phyloP scores from a whole-genome alignment of 2,113 vertebrate genomes.

The Rhagologus leucostigma region DNA sequence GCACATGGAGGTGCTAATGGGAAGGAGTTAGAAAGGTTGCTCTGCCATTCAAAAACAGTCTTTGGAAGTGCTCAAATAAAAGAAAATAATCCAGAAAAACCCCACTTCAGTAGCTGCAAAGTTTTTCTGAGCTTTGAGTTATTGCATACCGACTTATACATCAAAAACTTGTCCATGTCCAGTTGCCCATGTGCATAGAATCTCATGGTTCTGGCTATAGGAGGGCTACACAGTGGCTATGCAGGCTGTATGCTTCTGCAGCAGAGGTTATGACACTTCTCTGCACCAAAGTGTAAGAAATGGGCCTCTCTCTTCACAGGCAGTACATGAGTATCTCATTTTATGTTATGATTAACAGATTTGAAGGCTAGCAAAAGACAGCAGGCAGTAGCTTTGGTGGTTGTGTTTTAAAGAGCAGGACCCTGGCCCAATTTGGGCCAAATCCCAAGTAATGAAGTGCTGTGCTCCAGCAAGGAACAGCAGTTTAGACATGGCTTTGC shows the following conservation, averaged over 20 bases:
- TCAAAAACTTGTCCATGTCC: neutral
- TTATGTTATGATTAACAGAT: neutral
- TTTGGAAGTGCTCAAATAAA: neutral
- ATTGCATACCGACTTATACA: neutral
- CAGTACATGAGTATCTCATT: neutral
- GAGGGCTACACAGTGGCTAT: neutral
- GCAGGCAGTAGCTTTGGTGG: neutral
- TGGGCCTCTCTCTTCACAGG: neutral
- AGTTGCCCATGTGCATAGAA: rapidly evolving
- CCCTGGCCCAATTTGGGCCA: neutral
- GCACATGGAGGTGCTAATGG: neutral
- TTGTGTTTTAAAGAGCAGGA: neutral
- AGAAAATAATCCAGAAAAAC: neutral
- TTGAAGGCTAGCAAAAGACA: neutral
- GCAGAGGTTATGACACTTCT: neutral
- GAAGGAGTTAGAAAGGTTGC: neutral
- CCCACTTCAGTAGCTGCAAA: neutral
- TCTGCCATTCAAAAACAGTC: neutral
- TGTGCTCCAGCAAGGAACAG: neutral
- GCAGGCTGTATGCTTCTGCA: neutral
- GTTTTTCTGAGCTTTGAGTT: neutral
- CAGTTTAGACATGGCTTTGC: neutral
- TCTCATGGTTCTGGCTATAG: neutral
- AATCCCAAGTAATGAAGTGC: neutral
- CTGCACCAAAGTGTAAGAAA: neutral